Evolutionary conservation across 2,113 vertebrate genomes (phyloP).

Genomic region (Diglossa brunneiventris): DNA sequence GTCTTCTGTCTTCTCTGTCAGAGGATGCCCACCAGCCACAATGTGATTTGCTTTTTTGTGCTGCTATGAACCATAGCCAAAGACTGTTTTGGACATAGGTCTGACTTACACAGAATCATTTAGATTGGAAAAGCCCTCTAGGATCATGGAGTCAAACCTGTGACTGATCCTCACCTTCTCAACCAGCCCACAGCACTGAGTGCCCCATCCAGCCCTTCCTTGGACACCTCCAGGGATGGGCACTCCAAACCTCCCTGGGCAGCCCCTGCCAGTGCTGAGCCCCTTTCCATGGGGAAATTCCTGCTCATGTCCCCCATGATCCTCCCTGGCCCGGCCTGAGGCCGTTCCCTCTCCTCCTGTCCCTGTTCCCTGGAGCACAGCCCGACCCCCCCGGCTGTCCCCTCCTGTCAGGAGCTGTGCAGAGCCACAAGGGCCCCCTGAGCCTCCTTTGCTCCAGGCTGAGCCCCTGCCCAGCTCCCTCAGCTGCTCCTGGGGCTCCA

Average conservation of each 20-base stretch:
- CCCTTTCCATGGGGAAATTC: not conserved
- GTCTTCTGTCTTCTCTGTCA: not conserved
- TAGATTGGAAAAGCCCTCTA: not conserved
- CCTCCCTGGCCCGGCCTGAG: not conserved
- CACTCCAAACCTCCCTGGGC: not conserved
- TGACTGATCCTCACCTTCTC: not conserved
- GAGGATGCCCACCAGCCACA: not conserved
- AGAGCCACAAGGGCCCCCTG: not conserved
- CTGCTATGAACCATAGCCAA: not conserved
- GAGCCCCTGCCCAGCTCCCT: not conserved
- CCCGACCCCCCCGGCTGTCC: not conserved
- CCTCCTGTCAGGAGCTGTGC: not conserved
- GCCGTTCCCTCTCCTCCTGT: not conserved
- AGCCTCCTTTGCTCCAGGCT: not conserved
- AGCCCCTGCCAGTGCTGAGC: rapidly evolving
- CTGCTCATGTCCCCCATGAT: rapidly evolving
- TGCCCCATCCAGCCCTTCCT: rapidly evolving
- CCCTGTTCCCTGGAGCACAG: not conserved
- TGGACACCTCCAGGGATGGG: not conserved
- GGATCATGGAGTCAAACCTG: rapidly evolving
- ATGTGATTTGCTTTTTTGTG: not conserved
- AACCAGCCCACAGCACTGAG: not conserved
- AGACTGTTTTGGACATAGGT: not conserved
- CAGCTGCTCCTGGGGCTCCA: not conserved
- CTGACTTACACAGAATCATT: not conserved